A percentile compares a stretch with the other conserved stretches of the same genome.
phyloP scores from a whole-genome alignment of 2,113 vertebrate genomes.

The Prunella himalayana region DNA sequence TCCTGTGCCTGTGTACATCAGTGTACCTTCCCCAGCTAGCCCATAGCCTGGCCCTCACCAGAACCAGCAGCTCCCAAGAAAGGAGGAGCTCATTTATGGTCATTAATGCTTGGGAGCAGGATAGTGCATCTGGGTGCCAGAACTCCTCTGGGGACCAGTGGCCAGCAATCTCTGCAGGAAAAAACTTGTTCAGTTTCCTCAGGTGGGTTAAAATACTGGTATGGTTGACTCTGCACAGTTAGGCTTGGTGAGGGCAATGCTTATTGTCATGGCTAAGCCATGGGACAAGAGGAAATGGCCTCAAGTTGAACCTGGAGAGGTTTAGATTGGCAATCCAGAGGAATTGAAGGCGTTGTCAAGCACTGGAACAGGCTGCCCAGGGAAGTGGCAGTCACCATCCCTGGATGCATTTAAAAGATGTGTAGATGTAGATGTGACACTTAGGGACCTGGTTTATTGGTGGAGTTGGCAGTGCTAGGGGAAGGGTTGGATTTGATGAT shows the following conservation, averaged over 20 bases:
- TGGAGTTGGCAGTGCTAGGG: not conserved
- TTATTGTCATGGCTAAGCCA: not conserved
- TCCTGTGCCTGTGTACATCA: not conserved
- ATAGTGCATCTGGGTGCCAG: accelerated
- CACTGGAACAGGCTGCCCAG: not conserved
- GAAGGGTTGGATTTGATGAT: not conserved
- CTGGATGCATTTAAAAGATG: not conserved
- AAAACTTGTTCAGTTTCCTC: not conserved
- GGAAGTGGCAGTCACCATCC: not conserved
- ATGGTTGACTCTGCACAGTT: not conserved
- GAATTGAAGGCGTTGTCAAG: not conserved
- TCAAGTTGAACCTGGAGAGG: not conserved
- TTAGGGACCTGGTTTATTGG: not conserved
- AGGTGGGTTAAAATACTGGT: not conserved
- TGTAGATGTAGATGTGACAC: not conserved
- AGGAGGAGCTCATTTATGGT: not conserved
- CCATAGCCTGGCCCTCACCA: not conserved
- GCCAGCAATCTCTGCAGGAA: not conserved
- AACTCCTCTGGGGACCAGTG: not conserved
- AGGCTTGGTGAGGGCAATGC: not conserved
- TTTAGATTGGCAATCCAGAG: not conserved
- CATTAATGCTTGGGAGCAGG: not conserved
- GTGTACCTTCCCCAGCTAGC: not conserved
- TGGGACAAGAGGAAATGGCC: not conserved
- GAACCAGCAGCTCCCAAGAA: not conserved